Conservation (phyloP, 2,888 invertebrate species). For the Drosophila mimetica region DNA sequence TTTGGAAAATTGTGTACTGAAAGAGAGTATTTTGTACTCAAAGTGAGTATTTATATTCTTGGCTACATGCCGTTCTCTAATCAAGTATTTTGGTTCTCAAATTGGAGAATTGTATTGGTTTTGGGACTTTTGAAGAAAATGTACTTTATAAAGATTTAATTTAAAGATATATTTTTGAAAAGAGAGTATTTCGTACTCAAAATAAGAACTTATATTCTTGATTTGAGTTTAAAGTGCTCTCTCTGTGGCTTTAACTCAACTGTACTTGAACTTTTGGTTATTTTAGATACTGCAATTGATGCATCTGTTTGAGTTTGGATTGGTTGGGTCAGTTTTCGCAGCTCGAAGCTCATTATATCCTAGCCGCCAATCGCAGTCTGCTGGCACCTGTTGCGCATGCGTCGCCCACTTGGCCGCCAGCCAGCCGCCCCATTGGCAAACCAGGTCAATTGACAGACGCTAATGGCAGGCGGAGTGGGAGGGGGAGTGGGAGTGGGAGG, state of each 20-base stretch:
- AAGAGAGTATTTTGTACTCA: too few species aligned
- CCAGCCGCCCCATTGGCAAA: constrained; percentile 17
- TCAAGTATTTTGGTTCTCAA: too few species aligned
- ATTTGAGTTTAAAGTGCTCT: too few species aligned
- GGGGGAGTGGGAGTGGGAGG: neutral
- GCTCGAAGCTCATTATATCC: constrained; percentile 1
- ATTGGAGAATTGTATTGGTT: too few species aligned
- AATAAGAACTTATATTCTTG: too few species aligned
- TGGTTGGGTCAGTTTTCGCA: neutral
- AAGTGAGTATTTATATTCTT: too few species aligned
- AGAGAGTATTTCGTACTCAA: too few species aligned
- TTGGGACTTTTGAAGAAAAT: too few species aligned
- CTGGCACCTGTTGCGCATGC: constrained; percentile 13
- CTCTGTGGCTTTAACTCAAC: neutral
- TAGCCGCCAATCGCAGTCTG: constrained; percentile 2
- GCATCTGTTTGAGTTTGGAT: neutral
- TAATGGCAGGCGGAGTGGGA: constrained; percentile 25
- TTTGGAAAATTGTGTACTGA: too few species aligned
- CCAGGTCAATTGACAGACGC: constrained; percentile 48
- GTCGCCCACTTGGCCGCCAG: constrained; percentile 8
- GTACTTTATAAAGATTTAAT: too few species aligned
- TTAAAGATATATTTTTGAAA: too few species aligned
- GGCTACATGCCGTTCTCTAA: too few species aligned
- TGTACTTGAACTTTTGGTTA: neutral
- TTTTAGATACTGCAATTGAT: neutral